Conservation (phyloP, 2,797 vertebrate species). For the Malacoraja senta region DNA sequence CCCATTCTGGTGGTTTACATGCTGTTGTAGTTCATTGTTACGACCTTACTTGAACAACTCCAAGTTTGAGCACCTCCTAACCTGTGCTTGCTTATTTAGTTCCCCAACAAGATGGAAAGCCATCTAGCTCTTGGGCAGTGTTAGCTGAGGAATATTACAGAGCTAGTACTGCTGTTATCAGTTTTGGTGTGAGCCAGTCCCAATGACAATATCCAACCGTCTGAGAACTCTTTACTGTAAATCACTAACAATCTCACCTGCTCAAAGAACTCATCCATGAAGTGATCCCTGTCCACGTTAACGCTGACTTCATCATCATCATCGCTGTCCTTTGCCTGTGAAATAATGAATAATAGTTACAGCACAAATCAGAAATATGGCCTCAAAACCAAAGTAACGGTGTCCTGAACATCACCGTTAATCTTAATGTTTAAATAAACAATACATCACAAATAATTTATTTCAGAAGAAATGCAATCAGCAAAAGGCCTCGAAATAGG, state of each 20-base stretch:
- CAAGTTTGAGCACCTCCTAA: background rate
- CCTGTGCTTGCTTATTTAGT: background rate
- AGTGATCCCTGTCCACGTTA: slow-evolving; percentile 79
- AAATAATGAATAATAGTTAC: slow-evolving; percentile 15
- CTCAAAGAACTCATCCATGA: slow-evolving; percentile 96
- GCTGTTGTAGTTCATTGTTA: background rate
- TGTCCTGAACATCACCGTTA: background rate
- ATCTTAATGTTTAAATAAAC: background rate
- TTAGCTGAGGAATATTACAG: background rate
- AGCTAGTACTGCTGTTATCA: background rate
- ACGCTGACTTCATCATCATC: slow-evolving; percentile 86
- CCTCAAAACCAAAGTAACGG: background rate
- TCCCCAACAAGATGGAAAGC: background rate
- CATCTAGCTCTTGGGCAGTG: background rate
- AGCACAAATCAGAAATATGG: background rate
- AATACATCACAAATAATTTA: background rate
- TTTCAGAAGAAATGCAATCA: background rate
- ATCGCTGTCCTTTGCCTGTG: slow-evolving; percentile 81
- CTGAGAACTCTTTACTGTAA: too few species aligned
- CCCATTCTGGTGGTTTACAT: too few species aligned
- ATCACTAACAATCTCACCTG: slow-evolving; percentile 65
- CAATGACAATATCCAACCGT: background rate
- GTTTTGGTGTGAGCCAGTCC: background rate
- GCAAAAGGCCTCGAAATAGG: background rate
- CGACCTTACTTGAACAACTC: background rate